Evolutionary conservation across 2,888 invertebrate species (phyloP).

Genomic region (Pediacus dermestoides): DNA sequence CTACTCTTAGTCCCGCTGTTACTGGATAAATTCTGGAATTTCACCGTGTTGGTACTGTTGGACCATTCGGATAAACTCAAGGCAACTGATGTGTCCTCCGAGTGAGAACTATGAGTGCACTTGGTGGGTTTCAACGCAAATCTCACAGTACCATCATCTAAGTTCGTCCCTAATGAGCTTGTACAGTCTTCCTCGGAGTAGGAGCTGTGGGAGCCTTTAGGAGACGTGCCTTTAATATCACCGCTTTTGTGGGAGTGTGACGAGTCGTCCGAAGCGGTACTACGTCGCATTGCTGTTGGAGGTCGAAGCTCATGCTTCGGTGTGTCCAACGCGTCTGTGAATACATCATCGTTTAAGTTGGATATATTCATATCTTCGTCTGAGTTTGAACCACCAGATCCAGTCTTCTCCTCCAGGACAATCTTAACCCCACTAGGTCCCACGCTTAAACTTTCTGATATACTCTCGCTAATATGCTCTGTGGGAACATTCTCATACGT

Average conservation of each 20-base stretch:
- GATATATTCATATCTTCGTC: constrained; percentile 54
- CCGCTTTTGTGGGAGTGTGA: constrained; percentile 43
- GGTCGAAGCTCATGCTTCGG: constrained; percentile 45
- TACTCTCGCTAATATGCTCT: constrained; percentile 42
- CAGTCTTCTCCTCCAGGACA: constrained; percentile 43
- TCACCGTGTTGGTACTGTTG: constrained; percentile 80
- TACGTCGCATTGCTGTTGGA: constrained; percentile 46
- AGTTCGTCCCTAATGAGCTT: constrained; percentile 72
- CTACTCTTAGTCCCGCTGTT: constrained; percentile 58
- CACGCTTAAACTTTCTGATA: constrained; percentile 46
- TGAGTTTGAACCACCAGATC: constrained; percentile 43
- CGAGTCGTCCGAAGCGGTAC: constrained; percentile 47
- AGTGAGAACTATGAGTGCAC: constrained; percentile 79
- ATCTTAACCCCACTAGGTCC: constrained; percentile 48
- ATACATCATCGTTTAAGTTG: constrained; percentile 50
- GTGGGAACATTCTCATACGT: constrained; percentile 47
- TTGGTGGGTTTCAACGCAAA: constrained; percentile 76
- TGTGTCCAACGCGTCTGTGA: constrained; percentile 42
- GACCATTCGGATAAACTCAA: constrained; percentile 86
- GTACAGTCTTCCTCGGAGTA: constrained; percentile 67
- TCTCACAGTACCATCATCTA: constrained; percentile 74
- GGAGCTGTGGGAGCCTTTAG: constrained; percentile 59
- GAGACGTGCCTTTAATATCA: constrained; percentile 38
- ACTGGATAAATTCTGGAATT: constrained; percentile 72
- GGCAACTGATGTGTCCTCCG: constrained; percentile 83